Evolutionary conservation across 2,797 vertebrate genomes (phyloP), one percentile per base, ranked within the genome.

Genomic region (Cuniculus paca): DNA sequence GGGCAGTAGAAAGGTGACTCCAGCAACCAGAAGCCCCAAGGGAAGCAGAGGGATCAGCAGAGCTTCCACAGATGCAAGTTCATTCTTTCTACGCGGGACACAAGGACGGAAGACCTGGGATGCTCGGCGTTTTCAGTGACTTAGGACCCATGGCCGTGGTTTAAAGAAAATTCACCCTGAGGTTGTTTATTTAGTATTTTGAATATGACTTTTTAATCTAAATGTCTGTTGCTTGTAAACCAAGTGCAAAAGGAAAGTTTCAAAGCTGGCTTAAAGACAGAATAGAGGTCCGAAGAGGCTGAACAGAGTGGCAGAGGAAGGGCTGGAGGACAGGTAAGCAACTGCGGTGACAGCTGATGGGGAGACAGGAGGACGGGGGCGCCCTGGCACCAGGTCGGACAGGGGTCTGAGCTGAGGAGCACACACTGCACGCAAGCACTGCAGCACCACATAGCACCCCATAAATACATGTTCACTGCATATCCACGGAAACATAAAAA

Each of bases 171-270:
- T 79, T 95, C 56, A 52, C 0, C 16, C 24, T 80, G 48, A 97
- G 91, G 88, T 42, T 0, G 19, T 45, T 68, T 42, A 81, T 61
- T 92, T 8, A 22, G 68, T 97, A 96, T 74, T 87, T 28, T n/a
- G 20, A 90, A 94, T 54, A 85, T 75, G 34, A 24, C 9, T 93
- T 92, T 96, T 48, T 0, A 88, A 91, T 91, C 78, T 85, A 81
- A 50, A 16, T 36, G 97, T 36, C 65, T 75, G 24, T 34, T 78
- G 65, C 26, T 85, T 81, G 80, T 95, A 74, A 80, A 86, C 97
- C 97, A 74, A 61, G 94, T 0, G 34, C 6, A 5, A 72, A 72
- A 39, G 5, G 36, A 42, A 11, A 42, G 68, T 24, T 26, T 42
- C 68, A 39, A 24, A 42, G 36, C 65, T 20, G 65, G 22, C 12